Evolutionary conservation across 2,888 invertebrate genomes (phyloP).

Genomic region (Vesta saturnalis): DNA sequence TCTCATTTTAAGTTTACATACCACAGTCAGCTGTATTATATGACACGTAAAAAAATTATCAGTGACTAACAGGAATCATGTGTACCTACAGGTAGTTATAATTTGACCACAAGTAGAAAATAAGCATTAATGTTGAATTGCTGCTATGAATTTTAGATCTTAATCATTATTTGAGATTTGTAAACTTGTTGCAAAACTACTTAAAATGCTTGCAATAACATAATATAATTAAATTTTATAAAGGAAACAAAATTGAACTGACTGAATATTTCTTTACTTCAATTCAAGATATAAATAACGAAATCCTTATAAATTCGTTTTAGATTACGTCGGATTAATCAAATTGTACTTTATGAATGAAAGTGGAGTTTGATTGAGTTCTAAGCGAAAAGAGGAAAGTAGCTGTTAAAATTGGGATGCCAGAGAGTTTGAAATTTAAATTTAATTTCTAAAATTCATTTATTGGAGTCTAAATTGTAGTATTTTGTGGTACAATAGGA

Average conservation of each 20-base stretch:
- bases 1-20: too few relatives aligned
- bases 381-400: not conserved
- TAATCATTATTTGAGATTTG: too few relatives aligned
- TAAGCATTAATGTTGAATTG: too few relatives aligned
- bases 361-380: not conserved
- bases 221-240: not conserved
- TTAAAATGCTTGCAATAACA: not conserved
- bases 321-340: conserved; percentile 1
- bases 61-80: too few relatives aligned
- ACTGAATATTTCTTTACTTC: not conserved
- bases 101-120: too few relatives aligned
- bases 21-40: too few relatives aligned
- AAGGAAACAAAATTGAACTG: not conserved
- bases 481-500: too few relatives aligned
- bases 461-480: too few relatives aligned
- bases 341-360: not conserved
- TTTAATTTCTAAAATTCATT: not conserved
- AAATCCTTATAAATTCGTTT: conserved; percentile 1
- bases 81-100: too few relatives aligned
- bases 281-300: not conserved
- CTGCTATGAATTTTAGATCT: too few relatives aligned
- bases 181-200: too few relatives aligned
- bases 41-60: too few relatives aligned
- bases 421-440: not conserved
- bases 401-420: not conserved